Conservation (phyloP, 2,113 vertebrate species). For the Crotophaga sulcirostris region DNA sequence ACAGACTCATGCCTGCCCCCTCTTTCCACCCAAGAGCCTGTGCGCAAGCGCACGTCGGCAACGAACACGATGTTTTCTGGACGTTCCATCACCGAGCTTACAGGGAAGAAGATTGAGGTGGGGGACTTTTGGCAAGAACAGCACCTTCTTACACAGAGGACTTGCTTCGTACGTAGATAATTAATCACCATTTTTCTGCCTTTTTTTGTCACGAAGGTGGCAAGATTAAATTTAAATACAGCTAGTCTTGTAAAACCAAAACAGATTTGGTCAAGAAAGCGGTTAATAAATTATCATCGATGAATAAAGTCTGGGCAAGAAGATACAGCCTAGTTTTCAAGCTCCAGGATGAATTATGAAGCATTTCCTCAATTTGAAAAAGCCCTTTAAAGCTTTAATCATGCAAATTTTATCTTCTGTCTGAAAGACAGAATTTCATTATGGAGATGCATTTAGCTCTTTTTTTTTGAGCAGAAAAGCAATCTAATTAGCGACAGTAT, state of each 20-base stretch:
- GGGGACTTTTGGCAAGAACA: background rate
- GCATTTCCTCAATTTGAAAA: constrained; percentile 8
- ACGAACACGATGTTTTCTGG: background rate
- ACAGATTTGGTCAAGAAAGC: background rate
- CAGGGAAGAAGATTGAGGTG: background rate
- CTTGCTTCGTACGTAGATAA: fast-evolving
- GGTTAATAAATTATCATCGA: background rate
- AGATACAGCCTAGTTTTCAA: background rate
- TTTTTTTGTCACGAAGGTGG: fast-evolving
- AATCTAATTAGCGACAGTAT: constrained; percentile 1
- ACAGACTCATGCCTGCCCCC: background rate
- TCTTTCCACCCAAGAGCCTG: fast-evolving
- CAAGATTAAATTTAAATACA: background rate
- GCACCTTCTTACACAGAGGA: background rate
- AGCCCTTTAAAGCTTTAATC: constrained; percentile 31
- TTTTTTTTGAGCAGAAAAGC: background rate
- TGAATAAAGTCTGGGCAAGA: background rate
- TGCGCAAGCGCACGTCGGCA: background rate
- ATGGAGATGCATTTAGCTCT: background rate
- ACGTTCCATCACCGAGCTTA: background rate
- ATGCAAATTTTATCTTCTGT: constrained; percentile 28
- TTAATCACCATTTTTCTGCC: background rate
- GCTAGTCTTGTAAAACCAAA: background rate
- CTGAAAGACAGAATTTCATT: constrained; percentile 14
- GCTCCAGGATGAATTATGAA: background rate